phyloP scores from a whole-genome alignment of 2,888 invertebrate genomes.

The Eupithecia subumbrata region DNA sequence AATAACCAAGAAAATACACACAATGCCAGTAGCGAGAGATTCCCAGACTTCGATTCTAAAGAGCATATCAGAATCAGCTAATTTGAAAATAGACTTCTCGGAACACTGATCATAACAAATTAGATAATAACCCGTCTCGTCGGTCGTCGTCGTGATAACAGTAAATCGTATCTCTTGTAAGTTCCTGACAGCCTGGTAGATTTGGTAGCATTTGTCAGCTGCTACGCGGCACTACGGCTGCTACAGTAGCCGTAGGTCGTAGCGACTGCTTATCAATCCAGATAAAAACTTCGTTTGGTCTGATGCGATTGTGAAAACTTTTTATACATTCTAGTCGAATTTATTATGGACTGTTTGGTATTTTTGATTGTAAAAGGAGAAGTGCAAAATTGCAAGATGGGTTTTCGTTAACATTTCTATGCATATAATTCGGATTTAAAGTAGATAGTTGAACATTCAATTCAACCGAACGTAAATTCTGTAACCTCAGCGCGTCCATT shows the following conservation, averaged over 20 bases:
- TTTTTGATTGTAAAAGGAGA: background rate
- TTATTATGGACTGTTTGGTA: background rate
- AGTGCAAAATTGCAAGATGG: background rate
- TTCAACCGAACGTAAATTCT: background rate
- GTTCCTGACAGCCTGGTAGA: constrained; percentile 50
- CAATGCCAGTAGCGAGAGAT: background rate
- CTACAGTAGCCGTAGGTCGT: constrained; percentile 30
- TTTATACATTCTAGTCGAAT: background rate
- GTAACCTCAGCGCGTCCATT: background rate
- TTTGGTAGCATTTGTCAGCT: constrained; percentile 38
- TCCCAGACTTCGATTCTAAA: background rate
- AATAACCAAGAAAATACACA: background rate
- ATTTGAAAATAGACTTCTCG: constrained; percentile 1
- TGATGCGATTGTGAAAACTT: background rate
- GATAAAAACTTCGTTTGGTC: background rate
- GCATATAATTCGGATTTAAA: background rate
- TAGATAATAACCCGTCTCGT: background rate
- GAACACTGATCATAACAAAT: background rate
- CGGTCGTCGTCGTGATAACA: constrained; percentile 12
- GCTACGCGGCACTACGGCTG: constrained; percentile 33
- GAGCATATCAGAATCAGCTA: background rate
- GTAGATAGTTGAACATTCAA: background rate
- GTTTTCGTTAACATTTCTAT: background rate
- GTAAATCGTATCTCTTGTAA: constrained; percentile 28
- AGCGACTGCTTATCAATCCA: constrained; percentile 25